These are phyloP conservation scores for Macroramphosus scolopax DNA, from an alignment of 2,797 vertebrate species.

Conservation along the genomic window DNA sequence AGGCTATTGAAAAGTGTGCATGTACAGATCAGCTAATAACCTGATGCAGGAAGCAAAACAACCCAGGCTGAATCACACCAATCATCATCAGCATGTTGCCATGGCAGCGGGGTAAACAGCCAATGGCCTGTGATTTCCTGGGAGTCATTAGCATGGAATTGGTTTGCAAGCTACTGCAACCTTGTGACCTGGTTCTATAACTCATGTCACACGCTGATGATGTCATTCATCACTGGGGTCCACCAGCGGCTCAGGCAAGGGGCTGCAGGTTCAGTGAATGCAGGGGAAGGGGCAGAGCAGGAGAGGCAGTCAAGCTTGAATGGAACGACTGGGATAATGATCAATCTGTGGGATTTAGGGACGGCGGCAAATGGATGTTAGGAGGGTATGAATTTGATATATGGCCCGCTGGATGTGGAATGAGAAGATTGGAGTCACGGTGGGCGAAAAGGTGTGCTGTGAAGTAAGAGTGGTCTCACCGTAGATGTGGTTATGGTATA, in stretches of 20 bases:
- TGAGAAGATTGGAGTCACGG: constrained; percentile 28
- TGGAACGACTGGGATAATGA: constrained; percentile 59
- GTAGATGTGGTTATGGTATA: constrained; percentile 54
- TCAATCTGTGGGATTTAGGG: constrained; percentile 55
- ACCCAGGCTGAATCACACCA: constrained; percentile 26
- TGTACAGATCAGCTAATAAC: no score
- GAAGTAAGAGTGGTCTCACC: no score
- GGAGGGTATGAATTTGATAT: constrained; percentile 55
- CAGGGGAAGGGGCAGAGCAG: constrained; percentile 35
- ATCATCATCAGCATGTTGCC: constrained; percentile 52
- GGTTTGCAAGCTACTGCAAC: constrained; percentile 73
- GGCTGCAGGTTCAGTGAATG: constrained; percentile 46
- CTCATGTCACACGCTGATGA: constrained; percentile 81
- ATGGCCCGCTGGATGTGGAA: constrained; percentile 42
- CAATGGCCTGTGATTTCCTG: constrained; percentile 75
- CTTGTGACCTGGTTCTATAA: constrained; percentile 74
- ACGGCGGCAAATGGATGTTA: constrained; percentile 58
- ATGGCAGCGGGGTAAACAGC: constrained; percentile 60
- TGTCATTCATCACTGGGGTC: constrained; percentile 82
- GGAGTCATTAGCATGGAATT: constrained; percentile 81
- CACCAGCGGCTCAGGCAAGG: constrained; percentile 41
- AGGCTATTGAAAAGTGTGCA: neutral
- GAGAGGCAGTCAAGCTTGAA: constrained; percentile 32
- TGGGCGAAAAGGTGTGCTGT: no score
- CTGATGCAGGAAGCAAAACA: no score